Conservation (phyloP, 2,113 vertebrate genomes). For the Propithecus coquereli region DNA sequence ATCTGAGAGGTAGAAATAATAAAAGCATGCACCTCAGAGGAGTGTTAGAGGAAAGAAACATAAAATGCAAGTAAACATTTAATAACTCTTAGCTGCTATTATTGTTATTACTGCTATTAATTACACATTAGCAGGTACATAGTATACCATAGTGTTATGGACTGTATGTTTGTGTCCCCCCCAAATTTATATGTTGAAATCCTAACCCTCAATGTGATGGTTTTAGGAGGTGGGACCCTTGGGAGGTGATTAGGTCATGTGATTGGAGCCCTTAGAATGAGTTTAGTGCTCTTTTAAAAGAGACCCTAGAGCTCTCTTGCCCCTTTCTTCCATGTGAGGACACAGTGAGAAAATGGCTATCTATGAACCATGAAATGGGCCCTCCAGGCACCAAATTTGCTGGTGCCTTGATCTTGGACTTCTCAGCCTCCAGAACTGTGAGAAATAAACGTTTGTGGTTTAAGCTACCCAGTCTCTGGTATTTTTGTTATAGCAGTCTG, state of each 20-base stretch:
- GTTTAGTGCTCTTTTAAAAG: not conserved
- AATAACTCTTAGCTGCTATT: not conserved
- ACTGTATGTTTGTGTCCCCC: not conserved
- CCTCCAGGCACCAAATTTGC: not conserved
- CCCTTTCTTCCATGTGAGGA: not conserved
- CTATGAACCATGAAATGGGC: not conserved
- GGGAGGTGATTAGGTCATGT: not conserved
- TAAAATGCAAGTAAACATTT: not conserved
- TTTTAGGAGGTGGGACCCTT: not conserved
- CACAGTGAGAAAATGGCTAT: not conserved
- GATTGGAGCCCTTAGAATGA: not conserved
- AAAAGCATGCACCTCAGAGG: not conserved
- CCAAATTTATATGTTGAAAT: not conserved
- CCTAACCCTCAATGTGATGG: not conserved
- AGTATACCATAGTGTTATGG: not conserved
- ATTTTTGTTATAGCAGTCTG: not conserved
- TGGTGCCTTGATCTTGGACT: not conserved
- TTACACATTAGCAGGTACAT: not conserved
- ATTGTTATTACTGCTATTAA: not conserved
- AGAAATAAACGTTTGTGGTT: not conserved
- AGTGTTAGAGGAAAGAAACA: not conserved
- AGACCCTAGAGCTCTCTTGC: not conserved
- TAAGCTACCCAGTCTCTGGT: not conserved
- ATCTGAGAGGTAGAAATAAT: not conserved
- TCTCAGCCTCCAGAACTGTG: not conserved